A percentile compares a stretch with the other conserved stretches of the same genome.
These are phyloP conservation scores for Lepidochitona cinerea DNA, from an alignment of 2,888 invertebrate genomes.

Conservation along the genomic window DNA sequence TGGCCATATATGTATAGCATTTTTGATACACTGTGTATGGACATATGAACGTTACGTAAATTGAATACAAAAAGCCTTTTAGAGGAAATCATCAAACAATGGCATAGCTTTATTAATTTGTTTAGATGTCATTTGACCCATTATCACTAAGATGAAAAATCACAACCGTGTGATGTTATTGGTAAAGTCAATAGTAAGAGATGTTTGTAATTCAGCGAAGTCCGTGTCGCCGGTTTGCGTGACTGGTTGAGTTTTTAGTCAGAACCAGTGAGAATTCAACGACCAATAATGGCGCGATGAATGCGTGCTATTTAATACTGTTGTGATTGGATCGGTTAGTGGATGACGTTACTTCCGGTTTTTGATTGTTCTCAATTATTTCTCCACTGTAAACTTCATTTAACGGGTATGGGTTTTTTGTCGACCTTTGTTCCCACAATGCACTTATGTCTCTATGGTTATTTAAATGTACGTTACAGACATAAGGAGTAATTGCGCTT, in stretches of 20 bases:
- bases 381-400: too few relatives aligned
- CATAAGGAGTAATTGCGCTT: too few relatives aligned
- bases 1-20: too few relatives aligned
- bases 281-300: background rate
- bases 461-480: too few relatives aligned
- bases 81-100: background rate
- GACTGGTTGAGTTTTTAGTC: too few relatives aligned
- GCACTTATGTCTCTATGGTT: too few relatives aligned
- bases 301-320: background rate
- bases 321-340: background rate
- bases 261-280: too few relatives aligned
- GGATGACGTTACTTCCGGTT: background rate
- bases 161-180: background rate
- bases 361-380: background rate
- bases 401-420: too few relatives aligned
- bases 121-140: background rate
- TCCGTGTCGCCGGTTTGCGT: too few relatives aligned
- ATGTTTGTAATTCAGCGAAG: too few relatives aligned
- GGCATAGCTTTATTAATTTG: background rate
- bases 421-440: too few relatives aligned
- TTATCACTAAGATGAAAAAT: background rate
- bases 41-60: background rate
- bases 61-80: background rate
- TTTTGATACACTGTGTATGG: background rate
- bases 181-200: background rate